phyloP scores from a whole-genome alignment of 2,113 vertebrate genomes.

The Pyrgilauda ruficollis region DNA sequence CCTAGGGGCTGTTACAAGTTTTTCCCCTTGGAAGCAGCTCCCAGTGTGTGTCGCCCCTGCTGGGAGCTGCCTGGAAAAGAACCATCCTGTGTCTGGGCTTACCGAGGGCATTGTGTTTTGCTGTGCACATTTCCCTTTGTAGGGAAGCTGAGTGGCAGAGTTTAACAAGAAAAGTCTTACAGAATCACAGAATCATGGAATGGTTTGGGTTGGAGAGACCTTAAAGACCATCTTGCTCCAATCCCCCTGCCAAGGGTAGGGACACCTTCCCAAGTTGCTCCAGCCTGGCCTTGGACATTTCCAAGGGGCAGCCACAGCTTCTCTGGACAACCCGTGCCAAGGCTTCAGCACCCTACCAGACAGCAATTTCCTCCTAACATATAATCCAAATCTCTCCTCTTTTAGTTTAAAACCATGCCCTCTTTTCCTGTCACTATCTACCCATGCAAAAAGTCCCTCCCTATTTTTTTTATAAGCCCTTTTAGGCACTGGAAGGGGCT shows the following conservation, averaged over 20 bases:
- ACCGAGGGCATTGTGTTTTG: background rate
- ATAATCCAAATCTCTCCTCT: background rate
- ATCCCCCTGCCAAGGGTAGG: background rate
- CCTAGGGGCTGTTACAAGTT: background rate
- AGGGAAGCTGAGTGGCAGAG: rapidly evolving
- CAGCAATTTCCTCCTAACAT: background rate
- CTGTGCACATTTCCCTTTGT: rapidly evolving
- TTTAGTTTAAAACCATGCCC: background rate
- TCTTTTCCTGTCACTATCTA: background rate
- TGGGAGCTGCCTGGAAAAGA: background rate
- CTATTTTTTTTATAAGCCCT: background rate
- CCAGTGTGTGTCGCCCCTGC: background rate
- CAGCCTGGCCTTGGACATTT: background rate
- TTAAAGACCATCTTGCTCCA: background rate
- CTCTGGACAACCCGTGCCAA: background rate
- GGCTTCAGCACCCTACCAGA: background rate
- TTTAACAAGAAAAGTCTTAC: background rate
- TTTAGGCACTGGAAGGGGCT: background rate
- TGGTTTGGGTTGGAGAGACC: background rate
- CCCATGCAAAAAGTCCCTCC: background rate
- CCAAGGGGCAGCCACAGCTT: background rate
- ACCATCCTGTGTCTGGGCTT: background rate
- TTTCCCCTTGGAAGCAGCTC: background rate
- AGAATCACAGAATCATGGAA: background rate
- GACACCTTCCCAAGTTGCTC: background rate